These are phyloP conservation scores for Drosophila affinis DNA, from an alignment of 2,888 invertebrate species.

Conservation along the genomic window DNA sequence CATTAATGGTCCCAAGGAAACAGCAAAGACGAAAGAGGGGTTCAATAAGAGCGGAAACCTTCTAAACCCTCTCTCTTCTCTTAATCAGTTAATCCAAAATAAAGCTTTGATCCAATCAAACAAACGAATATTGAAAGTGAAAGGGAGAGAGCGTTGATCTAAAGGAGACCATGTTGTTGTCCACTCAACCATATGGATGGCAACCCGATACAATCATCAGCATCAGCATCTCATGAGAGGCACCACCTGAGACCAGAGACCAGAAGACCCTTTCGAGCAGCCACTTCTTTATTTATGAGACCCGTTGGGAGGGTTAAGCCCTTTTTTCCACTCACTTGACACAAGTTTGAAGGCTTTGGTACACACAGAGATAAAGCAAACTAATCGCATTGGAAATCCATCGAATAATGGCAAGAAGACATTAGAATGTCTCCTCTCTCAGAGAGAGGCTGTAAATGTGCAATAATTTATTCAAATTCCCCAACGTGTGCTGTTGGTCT, in stretches of 20 bases:
- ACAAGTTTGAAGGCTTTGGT: slow-evolving; percentile 32
- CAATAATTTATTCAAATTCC: slow-evolving; percentile 78
- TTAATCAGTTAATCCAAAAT: background rate
- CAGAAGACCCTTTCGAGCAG: slow-evolving; percentile 1
- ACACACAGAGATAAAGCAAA: slow-evolving; percentile 28
- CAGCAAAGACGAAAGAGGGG: background rate
- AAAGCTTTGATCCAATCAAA: background rate
- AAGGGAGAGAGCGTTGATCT: background rate
- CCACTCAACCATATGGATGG: background rate
- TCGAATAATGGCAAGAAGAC: slow-evolving; percentile 64
- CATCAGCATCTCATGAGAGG: background rate
- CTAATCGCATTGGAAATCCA: slow-evolving; percentile 78
- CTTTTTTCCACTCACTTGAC: slow-evolving; percentile 30
- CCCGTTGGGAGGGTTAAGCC: slow-evolving; percentile 45
- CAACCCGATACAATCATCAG: background rate
- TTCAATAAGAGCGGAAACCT: background rate
- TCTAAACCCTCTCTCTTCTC: background rate
- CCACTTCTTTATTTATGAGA: slow-evolving; percentile 43
- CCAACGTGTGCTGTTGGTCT: slow-evolving; percentile 55
- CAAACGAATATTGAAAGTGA: no score
- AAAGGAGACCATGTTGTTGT: background rate
- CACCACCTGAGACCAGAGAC: slow-evolving; percentile 16
- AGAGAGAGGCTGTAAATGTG: slow-evolving; percentile 69
- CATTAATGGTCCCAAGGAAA: background rate
- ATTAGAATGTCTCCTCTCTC: slow-evolving; percentile 71